phyloP scores from a whole-genome alignment of 2,113 vertebrate genomes.

The Thinocorus orbignyianus region DNA sequence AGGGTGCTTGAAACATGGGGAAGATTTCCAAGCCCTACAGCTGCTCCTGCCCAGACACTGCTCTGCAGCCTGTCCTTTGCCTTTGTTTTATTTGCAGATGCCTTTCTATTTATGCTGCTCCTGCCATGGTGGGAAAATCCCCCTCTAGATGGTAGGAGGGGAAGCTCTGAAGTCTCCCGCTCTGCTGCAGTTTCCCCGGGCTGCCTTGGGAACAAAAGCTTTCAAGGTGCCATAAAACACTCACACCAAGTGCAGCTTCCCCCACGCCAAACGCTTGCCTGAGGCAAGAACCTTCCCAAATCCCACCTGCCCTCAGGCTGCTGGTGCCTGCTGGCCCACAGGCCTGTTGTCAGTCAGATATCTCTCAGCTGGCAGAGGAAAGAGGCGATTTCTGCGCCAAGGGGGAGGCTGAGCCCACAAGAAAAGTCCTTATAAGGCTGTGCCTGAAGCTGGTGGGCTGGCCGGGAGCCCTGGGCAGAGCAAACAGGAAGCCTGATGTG shows the following conservation, averaged over 20 bases:
- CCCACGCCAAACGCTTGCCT: accelerated
- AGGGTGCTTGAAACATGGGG: neutral
- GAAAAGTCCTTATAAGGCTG: conserved; percentile 36
- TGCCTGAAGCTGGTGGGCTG: neutral
- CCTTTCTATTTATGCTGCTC: conserved; percentile 23
- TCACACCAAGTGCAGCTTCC: accelerated
- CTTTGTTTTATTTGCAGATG: conserved; percentile 51
- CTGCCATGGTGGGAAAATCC: neutral
- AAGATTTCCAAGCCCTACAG: neutral
- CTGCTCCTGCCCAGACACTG: neutral
- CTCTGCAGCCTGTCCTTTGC: neutral
- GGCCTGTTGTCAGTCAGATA: neutral
- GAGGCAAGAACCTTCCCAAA: neutral
- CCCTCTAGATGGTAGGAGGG: neutral
- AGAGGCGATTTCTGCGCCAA: neutral
- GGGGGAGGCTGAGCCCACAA: neutral
- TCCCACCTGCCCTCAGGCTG: neutral
- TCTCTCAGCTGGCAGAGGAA: neutral
- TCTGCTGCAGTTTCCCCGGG: neutral
- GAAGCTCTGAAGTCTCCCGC: neutral
- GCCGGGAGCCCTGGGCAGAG: neutral
- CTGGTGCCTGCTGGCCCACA: neutral
- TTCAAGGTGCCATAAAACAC: neutral
- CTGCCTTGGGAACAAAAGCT: neutral
- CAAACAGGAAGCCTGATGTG: neutral